Base-by-base conservation (phyloP, 1,140 invertebrate species). In the Telenomus remus region DNA sequence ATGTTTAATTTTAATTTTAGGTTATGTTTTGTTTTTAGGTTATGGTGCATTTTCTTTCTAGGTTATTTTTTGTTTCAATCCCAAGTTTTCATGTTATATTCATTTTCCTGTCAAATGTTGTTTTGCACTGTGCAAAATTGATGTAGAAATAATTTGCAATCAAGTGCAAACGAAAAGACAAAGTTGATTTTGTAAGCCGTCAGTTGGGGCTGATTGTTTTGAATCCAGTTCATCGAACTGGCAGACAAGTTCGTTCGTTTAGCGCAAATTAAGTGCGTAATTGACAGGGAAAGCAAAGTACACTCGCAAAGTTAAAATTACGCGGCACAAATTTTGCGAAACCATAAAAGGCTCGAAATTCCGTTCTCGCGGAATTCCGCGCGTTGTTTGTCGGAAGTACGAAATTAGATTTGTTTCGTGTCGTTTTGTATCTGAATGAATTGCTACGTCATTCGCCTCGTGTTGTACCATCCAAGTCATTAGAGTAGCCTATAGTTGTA, bases 391-490 rank as follows among this genome's bases (percentile, higher is more conserved):
- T 70, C 79, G 79, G 79, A 80, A 80, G 71, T 80, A 65, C 77
- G 54, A 54, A 80, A 76, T 80, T 80, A 80, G 74, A 74, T 60
- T 61, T 69, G 68, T 75, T 68, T 77, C 69, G 76, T 69, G 79
- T 75, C 73, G 37, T 69, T 75, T 63, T 75, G 60, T 54, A 65
- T 69, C 64, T 79, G 74, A 80, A 80, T 80, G 79, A 80, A 51
- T 73, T 37, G 54, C 57, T 61, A 79, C 79, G 79, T 80, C 79
- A 80, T 64, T 59, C 55, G 15, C 43, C 4, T 8, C 42, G 43
- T 13, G n/a, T 2, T 9, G 19, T 27, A 27, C 19, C 39, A 42
- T 16, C 55, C 59, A 27, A 57, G 48, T 61, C 70, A 73, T 65
- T 57, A 68, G 59, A 72, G 73, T 78, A 72, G 73, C 3, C 9